A percentile compares a stretch with the other conserved stretches of the same genome.
Evolutionary conservation across 2,797 vertebrate species (phyloP).

Genomic region (Micromesistius poutassou): DNA sequence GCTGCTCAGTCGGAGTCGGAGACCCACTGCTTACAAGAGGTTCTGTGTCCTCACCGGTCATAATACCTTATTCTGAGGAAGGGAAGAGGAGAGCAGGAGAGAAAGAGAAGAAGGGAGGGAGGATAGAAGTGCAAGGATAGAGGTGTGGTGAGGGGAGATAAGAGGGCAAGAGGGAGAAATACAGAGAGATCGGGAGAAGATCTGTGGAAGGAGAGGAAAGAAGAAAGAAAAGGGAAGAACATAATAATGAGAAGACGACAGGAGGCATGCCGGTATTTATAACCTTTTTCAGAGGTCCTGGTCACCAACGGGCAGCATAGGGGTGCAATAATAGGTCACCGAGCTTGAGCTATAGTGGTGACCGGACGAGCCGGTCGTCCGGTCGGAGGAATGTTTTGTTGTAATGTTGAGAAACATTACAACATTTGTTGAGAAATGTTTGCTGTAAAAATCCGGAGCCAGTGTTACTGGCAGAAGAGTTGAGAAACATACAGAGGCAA

Average conservation of each 20-base stretch:
- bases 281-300: background rate
- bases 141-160: background rate
- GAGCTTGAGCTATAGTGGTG: background rate
- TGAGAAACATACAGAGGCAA: background rate
- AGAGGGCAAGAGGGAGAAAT: background rate
- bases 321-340: background rate
- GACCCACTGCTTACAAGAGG: background rate
- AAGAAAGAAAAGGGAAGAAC: no score
- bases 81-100: background rate
- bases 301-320: background rate
- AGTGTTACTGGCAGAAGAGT: no score
- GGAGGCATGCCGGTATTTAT: background rate
- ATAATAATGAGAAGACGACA: no score
- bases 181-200: background rate
- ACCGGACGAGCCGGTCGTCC: background rate
- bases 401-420: no score
- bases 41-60: background rate
- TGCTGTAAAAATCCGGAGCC: no score
- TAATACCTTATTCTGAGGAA: background rate
- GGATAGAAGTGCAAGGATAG: slow-evolving; percentile 12
- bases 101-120: slow-evolving; percentile 12
- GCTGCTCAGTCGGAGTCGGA: background rate
- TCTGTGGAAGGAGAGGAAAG: no score
- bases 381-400: no score
- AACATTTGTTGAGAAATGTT: no score